Conservation (phyloP, 2,113 vertebrate species). For the Bagarius yarrelli region DNA sequence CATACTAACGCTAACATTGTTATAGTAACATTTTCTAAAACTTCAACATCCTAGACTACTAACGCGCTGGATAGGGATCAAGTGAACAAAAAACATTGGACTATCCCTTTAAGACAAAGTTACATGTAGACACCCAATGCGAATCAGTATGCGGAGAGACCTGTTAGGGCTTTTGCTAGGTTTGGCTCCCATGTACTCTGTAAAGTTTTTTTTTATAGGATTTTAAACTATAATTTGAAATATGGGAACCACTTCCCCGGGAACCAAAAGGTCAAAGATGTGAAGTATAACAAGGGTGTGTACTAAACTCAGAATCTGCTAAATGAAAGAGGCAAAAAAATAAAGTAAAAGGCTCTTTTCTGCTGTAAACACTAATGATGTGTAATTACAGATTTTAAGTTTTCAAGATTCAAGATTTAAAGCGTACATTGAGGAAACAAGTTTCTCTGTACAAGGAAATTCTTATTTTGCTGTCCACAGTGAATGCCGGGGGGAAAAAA, state of each 20-base stretch:
- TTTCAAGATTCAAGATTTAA: no score
- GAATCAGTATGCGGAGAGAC: constrained; percentile 12
- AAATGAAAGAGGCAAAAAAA: not conserved
- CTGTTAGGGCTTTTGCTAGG: not conserved
- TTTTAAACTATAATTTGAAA: constrained; percentile 12
- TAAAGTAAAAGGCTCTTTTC: not conserved
- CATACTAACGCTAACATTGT: not conserved
- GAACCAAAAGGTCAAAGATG: not conserved
- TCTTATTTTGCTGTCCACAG: no score
- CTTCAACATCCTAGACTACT: no score
- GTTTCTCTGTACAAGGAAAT: no score
- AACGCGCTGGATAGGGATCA: not conserved
- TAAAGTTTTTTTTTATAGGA: not conserved
- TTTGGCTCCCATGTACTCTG: not conserved
- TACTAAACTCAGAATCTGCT: constrained; percentile 17
- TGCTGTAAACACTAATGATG: not conserved
- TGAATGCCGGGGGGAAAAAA: no score
- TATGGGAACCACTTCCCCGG: not conserved
- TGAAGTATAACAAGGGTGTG: not conserved
- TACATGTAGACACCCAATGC: not conserved
- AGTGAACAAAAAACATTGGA: not conserved
- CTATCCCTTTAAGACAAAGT: constrained; percentile 7
- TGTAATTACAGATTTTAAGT: not conserved
- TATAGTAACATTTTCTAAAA: not conserved
- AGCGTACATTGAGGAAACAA: no score